Conservation (phyloP, 2,797 vertebrate genomes). For the Triplophysa bombifrons region DNA sequence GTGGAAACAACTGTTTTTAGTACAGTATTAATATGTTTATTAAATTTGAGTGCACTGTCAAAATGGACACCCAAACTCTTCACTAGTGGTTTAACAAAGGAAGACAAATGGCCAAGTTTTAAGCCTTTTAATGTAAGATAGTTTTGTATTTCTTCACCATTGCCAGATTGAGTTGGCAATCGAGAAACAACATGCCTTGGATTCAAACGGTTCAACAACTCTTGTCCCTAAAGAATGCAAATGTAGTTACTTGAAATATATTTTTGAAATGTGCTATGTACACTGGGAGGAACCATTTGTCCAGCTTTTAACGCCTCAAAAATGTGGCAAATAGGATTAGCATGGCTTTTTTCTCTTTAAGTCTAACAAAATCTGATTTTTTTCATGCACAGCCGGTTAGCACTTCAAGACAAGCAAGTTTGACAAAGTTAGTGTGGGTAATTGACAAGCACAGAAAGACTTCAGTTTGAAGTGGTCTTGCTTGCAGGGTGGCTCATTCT, state of each 20-base stretch:
- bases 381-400: constrained; percentile 31
- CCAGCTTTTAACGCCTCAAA: background rate
- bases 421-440: constrained; percentile 60
- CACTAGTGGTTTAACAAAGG: no score
- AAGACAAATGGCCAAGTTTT: no score
- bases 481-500: constrained; percentile 59
- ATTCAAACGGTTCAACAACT: background rate
- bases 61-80: no score
- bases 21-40: no score
- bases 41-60: no score
- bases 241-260: background rate
- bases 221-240: background rate
- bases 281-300: background rate
- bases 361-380: constrained; percentile 38
- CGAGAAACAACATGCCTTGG: no score
- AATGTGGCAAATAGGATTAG: background rate
- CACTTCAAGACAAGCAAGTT: constrained; percentile 34
- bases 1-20: no score
- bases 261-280: background rate
- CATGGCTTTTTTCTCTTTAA: background rate
- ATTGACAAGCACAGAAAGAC: constrained; percentile 70
- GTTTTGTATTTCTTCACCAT: background rate
- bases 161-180: background rate
- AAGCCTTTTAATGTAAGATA: background rate
- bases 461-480: constrained; percentile 62